These are phyloP conservation scores for Molossus molossus DNA, from an alignment of 2,797 vertebrate genomes.

Conservation along the genomic window DNA sequence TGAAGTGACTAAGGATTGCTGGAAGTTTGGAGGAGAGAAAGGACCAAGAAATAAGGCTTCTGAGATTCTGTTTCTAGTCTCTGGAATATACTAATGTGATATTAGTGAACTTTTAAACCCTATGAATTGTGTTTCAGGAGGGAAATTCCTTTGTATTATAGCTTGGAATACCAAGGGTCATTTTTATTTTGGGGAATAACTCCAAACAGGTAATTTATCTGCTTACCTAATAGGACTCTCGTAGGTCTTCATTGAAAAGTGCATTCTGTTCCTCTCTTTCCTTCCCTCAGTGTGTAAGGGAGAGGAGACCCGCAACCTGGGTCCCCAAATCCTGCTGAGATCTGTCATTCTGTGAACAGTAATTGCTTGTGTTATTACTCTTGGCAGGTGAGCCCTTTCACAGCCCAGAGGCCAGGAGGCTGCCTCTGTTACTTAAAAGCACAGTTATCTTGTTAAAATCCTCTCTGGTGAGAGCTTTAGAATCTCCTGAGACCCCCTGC, in stretches of 20 bases:
- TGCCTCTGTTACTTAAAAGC: constrained; percentile 78
- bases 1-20: not conserved
- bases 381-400: constrained; percentile 77
- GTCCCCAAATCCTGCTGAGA: constrained; percentile 57
- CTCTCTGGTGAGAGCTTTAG: constrained; percentile 75
- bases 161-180: constrained; percentile 50
- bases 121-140: constrained; percentile 45
- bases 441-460: constrained; percentile 76
- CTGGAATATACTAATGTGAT: not conserved
- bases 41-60: not conserved
- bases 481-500: constrained; percentile 60
- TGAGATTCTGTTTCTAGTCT: constrained; percentile 36
- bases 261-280: not conserved
- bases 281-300: not conserved
- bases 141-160: constrained; percentile 52
- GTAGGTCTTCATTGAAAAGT: constrained; percentile 65
- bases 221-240: not conserved
- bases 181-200: constrained; percentile 68
- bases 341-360: constrained; percentile 44
- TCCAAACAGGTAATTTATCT: constrained; percentile 59
- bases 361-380: constrained; percentile 76
- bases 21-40: constrained; percentile 25
- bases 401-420: constrained; percentile 68
- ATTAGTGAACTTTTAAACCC: constrained; percentile 62
- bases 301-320: not conserved